Base-by-base conservation (phyloP, 2,888 invertebrate species). In the Acronicta leporina region DNA sequence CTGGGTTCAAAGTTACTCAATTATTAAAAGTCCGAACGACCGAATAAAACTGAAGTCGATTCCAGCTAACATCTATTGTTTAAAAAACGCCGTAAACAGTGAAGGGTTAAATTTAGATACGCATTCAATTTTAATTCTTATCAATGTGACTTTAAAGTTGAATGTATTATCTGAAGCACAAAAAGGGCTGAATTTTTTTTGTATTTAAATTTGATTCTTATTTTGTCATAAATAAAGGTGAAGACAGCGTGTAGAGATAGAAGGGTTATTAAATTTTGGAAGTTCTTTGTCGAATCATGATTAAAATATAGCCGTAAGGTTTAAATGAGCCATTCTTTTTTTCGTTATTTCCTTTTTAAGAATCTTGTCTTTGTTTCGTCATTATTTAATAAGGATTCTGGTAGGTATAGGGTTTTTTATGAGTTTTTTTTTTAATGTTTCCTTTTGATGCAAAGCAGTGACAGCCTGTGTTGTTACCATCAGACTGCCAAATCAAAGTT, bases 21-120 rank as follows among this genome's bases (percentile, higher is more conserved):
- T 79, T 79, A 75, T 78, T 78, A 40, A 77, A 55, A 64, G 68
- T 46, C 35, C 41, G 56, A 61, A 65, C 61, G 64, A 62, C 47
- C 60, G 63, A 66, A 68, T 75, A 68, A 78, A 75, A 70, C 65
- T 68, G 47, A 61, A 55, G 48, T 68, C 63, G 57, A 65, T 65
- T 61, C 59, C 52, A 50, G 62, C 42, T 73, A 53, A 72, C 52
- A 66, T 67, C 73, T 61, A 68, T 75, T 75, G 76, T 78, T 68
- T 71, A 49, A 68, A 71, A 71, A 69, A 71, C 51, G 49, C n/a
- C 51, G 58, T 75, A 59, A 72, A 77, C 55, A 68, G 54, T 48
- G 50, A 72, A 68, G 63, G 65, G 70, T 64, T 68, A 11, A 8
- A 0, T 16, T 43, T 38, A 13, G 7, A 2, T 6, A 1, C n/a